phyloP scores from a whole-genome alignment of 2,888 invertebrate species.

The Cheilosia grossa region DNA sequence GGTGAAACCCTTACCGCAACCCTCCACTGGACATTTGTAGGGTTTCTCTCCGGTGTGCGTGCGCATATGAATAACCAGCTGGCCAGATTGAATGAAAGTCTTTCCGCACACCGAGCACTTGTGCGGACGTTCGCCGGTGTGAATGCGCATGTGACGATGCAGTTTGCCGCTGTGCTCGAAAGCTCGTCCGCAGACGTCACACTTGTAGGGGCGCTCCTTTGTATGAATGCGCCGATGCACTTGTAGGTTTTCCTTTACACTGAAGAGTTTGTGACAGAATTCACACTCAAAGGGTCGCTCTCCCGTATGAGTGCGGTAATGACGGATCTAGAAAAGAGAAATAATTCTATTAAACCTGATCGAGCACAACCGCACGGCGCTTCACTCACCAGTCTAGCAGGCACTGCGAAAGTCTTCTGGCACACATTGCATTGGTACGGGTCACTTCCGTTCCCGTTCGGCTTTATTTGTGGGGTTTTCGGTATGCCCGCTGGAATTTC shows the following conservation, averaged over 20 bases:
- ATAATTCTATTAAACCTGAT: background rate
- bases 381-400: conserved; percentile 88
- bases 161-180: conserved; percentile 96
- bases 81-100: conserved; percentile 95
- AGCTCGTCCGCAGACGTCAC: conserved; percentile 93
- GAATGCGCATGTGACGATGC: conserved; percentile 95
- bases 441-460: conserved; percentile 84
- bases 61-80: conserved; percentile 94
- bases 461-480: conserved; percentile 81
- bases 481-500: conserved; percentile 80
- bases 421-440: conserved; percentile 95
- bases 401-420: conserved; percentile 95
- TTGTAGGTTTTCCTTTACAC: conserved; percentile 95
- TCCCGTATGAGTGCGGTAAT: conserved; percentile 95
- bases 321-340: conserved; percentile 84
- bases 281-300: conserved; percentile 96
- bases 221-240: conserved; percentile 95
- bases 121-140: conserved; percentile 94
- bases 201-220: conserved; percentile 95
- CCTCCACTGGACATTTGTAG: conserved; percentile 91
- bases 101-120: conserved; percentile 94
- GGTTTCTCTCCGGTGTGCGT: conserved; percentile 95
- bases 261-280: conserved; percentile 95
- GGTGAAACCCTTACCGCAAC: conserved; percentile 95
- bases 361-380: too few relatives aligned